phyloP scores from a whole-genome alignment of 1,140 invertebrate species.

The Macrocentrus cingulum region DNA sequence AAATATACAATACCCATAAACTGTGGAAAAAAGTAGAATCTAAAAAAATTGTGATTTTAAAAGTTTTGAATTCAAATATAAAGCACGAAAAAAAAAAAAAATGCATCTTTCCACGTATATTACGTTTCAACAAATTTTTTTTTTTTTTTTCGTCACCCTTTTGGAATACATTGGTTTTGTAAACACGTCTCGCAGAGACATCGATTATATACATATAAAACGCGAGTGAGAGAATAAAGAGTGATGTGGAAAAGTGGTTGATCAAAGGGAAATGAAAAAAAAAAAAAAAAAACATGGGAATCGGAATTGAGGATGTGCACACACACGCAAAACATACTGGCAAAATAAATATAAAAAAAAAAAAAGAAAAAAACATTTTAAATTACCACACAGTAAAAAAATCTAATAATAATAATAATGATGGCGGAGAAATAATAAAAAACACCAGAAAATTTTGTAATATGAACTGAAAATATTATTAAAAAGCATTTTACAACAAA shows the following conservation, averaged over 20 bases:
- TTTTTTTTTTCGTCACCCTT: background rate
- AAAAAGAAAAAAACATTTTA: conserved; percentile 3
- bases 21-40: too few species aligned
- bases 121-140: background rate
- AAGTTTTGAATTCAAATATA: too few species aligned
- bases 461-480: conserved; percentile 62
- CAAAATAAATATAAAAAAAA: conserved; percentile 13
- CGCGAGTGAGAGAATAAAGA: background rate
- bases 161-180: too few species aligned
- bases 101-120: too few species aligned
- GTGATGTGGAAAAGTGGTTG: background rate
- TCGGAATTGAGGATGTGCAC: conserved; percentile 2
- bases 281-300: background rate
- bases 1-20: background rate
- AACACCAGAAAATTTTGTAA: conserved; percentile 48
- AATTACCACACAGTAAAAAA: too few species aligned
- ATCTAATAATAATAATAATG: too few species aligned
- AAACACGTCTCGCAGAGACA: too few species aligned
- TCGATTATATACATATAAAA: too few species aligned
- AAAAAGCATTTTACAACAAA: conserved; percentile 63
- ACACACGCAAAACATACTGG: background rate
- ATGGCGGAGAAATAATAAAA: conserved; percentile 39
- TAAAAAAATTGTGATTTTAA: too few species aligned
- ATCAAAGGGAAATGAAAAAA: conserved; percentile 19
- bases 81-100: background rate